phyloP scores from a whole-genome alignment of 2,113 vertebrate genomes.

The Romanogobio albipinnatus region DNA sequence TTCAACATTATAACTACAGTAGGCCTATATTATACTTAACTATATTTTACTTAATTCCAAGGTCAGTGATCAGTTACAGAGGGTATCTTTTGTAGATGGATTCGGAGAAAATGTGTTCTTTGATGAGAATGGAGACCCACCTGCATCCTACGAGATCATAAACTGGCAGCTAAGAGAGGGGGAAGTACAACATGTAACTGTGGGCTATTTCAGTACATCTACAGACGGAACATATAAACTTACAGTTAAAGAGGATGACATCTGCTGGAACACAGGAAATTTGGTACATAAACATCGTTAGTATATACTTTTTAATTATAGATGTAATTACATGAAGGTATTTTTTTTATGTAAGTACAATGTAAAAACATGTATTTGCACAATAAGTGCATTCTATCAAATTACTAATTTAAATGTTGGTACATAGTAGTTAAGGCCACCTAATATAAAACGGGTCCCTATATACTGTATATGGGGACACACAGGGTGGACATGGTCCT shows the following conservation, averaged over 20 bases:
- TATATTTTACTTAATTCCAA: conserved; percentile 38
- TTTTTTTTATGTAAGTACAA: no score
- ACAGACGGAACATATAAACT: conserved; percentile 63
- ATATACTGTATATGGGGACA: no score
- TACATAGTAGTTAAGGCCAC: no score
- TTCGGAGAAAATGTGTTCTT: conserved; percentile 74
- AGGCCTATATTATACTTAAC: not conserved
- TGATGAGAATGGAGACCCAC: conserved; percentile 74
- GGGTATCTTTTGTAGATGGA: conserved; percentile 68
- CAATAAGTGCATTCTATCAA: no score
- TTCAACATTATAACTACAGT: not conserved
- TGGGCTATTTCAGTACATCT: conserved; percentile 70
- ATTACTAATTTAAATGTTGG: no score
- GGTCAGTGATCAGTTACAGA: conserved; percentile 70
- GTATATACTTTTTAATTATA: not conserved
- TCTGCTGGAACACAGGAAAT: conserved; percentile 71
- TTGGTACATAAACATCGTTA: conserved; percentile 47
- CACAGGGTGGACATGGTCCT: no score
- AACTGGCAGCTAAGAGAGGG: conserved; percentile 78
- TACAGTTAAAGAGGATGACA: conserved; percentile 65
- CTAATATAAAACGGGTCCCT: no score
- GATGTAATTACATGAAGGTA: no score
- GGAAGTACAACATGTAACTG: conserved; percentile 71
- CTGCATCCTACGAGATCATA: conserved; percentile 75
- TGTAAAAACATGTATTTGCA: no score